Percentiles rank a stretch among this genome's conserved stretches.
These are phyloP conservation scores for Lapara coniferarum DNA, from an alignment of 2,888 invertebrate species.

Conservation along the genomic window DNA sequence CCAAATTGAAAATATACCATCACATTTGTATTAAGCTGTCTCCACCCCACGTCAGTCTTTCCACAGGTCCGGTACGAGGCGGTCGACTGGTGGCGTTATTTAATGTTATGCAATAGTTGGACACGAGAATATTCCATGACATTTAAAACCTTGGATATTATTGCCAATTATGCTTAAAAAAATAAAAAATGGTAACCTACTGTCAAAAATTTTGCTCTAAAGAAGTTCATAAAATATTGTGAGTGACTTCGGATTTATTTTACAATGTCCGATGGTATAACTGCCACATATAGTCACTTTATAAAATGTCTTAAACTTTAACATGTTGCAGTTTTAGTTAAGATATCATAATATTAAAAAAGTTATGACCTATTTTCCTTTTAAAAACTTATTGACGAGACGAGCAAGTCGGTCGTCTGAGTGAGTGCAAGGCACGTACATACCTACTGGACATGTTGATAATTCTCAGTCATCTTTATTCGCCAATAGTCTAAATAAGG, in stretches of 20 bases:
- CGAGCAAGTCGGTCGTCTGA: no score
- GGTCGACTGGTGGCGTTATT: constrained; percentile 49
- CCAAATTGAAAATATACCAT: background rate
- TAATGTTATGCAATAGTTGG: constrained; percentile 59
- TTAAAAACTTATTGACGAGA: no score
- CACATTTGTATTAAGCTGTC: constrained; percentile 40
- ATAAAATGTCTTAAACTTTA: no score
- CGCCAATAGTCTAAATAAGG: no score
- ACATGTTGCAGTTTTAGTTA: no score
- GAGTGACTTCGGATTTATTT: background rate
- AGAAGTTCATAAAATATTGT: background rate
- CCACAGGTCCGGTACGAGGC: constrained; percentile 47
- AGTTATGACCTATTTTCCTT: no score
- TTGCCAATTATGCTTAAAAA: background rate
- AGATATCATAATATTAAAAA: no score
- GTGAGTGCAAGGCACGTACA: no score
- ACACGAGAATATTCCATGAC: constrained; percentile 50
- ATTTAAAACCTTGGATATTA: constrained; percentile 27
- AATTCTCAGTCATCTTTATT: no score
- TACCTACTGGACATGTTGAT: no score
- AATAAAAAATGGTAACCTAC: background rate
- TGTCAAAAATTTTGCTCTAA: background rate
- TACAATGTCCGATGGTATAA: background rate
- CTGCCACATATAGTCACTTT: background rate
- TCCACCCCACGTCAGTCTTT: constrained; percentile 73